phyloP scores from a whole-genome alignment of 2,113 vertebrate genomes.

The Serinus canaria region DNA sequence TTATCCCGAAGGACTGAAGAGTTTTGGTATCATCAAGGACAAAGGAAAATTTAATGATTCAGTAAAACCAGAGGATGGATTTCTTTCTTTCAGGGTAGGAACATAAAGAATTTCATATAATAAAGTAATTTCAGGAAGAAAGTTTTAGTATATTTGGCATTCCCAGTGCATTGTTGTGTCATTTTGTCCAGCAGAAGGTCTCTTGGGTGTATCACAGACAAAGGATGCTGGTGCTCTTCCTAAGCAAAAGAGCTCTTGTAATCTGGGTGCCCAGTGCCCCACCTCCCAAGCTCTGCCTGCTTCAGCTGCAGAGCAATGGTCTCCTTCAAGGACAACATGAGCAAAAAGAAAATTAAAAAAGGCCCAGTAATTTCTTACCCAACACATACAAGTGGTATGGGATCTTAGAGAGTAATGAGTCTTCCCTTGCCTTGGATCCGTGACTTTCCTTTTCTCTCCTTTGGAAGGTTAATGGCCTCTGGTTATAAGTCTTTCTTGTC shows the following conservation, averaged over 20 bases:
- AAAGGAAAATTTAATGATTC: not conserved
- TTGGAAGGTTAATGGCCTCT: not conserved
- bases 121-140: conserved; percentile 27
- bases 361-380: not conserved
- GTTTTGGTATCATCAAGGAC: not conserved
- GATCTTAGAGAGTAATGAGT: not conserved
- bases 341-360: not conserved
- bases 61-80: not conserved
- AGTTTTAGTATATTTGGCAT: not conserved
- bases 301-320: not conserved
- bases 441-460: not conserved
- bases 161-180: not conserved
- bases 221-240: not conserved
- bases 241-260: not conserved
- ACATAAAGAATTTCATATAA: conserved; percentile 13
- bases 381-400: not conserved
- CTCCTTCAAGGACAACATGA: not conserved
- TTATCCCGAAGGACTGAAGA: not conserved
- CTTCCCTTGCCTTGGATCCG: rapidly evolving
- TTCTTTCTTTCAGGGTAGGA: not conserved
- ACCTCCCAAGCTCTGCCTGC: not conserved
- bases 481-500: not conserved
- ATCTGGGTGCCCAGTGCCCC: rapidly evolving
- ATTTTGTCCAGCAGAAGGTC: not conserved
- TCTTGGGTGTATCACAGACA: not conserved